Evolutionary conservation across 2,888 invertebrate genomes (phyloP), one percentile per base, ranked within the genome.

Genomic region (Caenorhabditis auriculariae): DNA sequence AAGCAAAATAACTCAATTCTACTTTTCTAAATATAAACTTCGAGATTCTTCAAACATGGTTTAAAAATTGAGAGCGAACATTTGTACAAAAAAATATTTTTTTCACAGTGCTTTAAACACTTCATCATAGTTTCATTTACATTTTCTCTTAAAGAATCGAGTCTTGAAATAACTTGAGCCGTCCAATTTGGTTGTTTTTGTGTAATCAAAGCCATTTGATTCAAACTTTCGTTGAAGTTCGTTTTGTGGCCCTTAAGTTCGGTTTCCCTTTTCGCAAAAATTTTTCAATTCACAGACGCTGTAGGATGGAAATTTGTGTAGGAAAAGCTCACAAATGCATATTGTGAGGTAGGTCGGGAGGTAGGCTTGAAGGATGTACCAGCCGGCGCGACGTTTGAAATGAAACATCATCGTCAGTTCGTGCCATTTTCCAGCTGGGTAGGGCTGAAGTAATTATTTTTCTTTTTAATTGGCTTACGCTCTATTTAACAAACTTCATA

Each of bases 341-440:
- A 81, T 81, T 26, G 80, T 81, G 23, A 81, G 66, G 66, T 79
- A 81, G 9, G 81, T 81, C 12, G 79, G 80, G 4, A 76, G 57
- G 64, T 81, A 81, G n/a, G 81, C 81, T 44, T 80, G 78, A 15
- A 80, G 60, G 52, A 80, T 80, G 55, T 78, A 80, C 80, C 80
- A 81, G 35, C 81, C 81, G 17, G 78, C 80, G 7, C 80, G 32
- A 27, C 81, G 57, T 58, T 76, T 75, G 60, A 81, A 81, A 55
- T 76, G 76, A 50, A 81, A 81, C 44, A 60, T 69, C 78, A 80
- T 78, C 17, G 80, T 77, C 50, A 80, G 57, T 50, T 80, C 80
- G 60, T 80, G 81, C 80, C 80, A 80, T 46, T 66, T 73, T 12
- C 81, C 81, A n/a, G 81, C 80, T 2, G 81, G 81, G 63, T 81